phyloP scores from a whole-genome alignment of 92 coral and sea anemone species.

The Zoanthus gigantus region DNA sequence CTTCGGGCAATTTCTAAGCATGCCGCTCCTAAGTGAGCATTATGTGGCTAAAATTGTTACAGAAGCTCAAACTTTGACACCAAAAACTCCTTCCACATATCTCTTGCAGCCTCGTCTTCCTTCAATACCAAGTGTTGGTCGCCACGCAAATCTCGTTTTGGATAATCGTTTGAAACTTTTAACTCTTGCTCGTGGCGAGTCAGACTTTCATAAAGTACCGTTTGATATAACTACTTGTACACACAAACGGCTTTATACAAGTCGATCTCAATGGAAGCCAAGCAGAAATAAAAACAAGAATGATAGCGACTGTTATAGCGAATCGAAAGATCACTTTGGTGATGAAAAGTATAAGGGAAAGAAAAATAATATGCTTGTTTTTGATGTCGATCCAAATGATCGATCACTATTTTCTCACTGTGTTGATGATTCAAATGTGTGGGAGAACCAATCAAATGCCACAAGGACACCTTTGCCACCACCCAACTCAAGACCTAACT shows the following conservation, averaged over 20 bases:
- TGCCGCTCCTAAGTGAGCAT: conserved; percentile 69
- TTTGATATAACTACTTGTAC: conserved; percentile 42
- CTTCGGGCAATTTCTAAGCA: conserved; percentile 57
- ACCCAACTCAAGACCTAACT: conserved; percentile 84
- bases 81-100: conserved; percentile 68
- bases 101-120: conserved; percentile 90
- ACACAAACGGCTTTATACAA: conserved; percentile 51
- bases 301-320: background rate
- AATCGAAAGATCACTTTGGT: background rate
- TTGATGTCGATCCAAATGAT: conserved; percentile 90
- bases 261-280: conserved; percentile 47
- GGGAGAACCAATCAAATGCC: conserved; percentile 36
- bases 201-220: conserved; percentile 39
- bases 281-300: background rate
- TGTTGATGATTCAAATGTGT: conserved; percentile 28
- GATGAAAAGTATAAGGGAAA: conserved; percentile 27
- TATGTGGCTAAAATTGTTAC: conserved; percentile 79
- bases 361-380: conserved; percentile 59
- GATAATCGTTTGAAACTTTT: conserved; percentile 82
- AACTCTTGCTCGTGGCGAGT: conserved; percentile 67
- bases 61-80: conserved; percentile 58
- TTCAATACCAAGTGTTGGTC: conserved; percentile 88
- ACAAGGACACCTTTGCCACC: conserved; percentile 73
- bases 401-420: conserved; percentile 74
- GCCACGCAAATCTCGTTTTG: conserved; percentile 70